Percentiles rank a stretch among this genome's conserved stretches.
phyloP scores from a whole-genome alignment of 2,888 invertebrate species.

The Xanthorhoe spadicearia region DNA sequence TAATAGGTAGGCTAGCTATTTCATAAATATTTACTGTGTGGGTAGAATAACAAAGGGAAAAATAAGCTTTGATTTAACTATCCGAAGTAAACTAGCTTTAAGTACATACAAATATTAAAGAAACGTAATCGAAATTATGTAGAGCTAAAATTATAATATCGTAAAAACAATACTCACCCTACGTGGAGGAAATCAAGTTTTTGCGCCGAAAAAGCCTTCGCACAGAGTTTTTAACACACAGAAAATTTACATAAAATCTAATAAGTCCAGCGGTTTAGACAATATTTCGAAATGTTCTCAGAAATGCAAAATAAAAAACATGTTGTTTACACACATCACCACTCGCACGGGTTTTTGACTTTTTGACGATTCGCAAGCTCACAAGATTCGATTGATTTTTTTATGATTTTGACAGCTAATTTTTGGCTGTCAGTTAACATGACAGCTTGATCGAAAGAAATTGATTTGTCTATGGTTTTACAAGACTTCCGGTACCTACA shows the following conservation, averaged over 20 bases:
- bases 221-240: conserved; percentile 18
- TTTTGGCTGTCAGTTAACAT: neutral
- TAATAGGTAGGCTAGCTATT: neutral
- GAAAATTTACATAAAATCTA: neutral
- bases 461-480: neutral
- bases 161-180: conserved; percentile 14
- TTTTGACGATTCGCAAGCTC: neutral
- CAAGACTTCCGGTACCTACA: neutral
- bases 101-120: too few species aligned
- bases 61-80: neutral
- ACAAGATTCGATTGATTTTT: conserved; percentile 16
- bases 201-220: conserved; percentile 1
- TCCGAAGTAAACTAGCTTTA: too few species aligned
- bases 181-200: conserved; percentile 6
- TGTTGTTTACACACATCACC: conserved; percentile 31
- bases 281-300: conserved; percentile 8
- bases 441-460: neutral
- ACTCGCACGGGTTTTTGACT: conserved; percentile 20
- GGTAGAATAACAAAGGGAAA: neutral
- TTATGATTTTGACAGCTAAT: conserved; percentile 6
- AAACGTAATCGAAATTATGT: too few species aligned
- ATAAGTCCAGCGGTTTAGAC: neutral
- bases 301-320: conserved; percentile 18
- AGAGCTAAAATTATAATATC: neutral
- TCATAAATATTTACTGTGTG: neutral